Conservation (phyloP, 2,888 invertebrate species). For the Caenorhabditis becei region DNA sequence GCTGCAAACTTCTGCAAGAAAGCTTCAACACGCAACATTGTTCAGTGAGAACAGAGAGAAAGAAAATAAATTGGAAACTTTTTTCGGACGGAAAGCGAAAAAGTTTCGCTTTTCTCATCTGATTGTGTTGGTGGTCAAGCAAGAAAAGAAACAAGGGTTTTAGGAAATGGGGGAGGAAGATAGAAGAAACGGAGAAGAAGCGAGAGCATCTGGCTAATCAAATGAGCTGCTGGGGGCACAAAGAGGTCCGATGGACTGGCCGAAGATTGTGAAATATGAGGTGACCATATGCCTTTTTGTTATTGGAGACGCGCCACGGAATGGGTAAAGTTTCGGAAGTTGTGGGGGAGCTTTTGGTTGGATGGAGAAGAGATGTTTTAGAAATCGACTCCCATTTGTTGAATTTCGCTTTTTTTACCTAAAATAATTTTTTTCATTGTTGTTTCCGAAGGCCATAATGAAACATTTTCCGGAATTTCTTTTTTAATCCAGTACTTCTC, state of each 20-base stretch:
- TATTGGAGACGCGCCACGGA: not conserved
- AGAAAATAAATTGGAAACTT: too few species aligned
- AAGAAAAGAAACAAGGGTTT: slow-evolving; percentile 7
- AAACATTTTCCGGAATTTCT: too few species aligned
- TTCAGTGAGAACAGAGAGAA: not conserved
- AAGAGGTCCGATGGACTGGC: slow-evolving; percentile 13
- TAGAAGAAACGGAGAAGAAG: not conserved
- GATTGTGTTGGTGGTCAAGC: slow-evolving; percentile 19
- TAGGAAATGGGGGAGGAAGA: slow-evolving; percentile 4
- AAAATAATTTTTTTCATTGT: too few species aligned
- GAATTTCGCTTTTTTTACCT: too few species aligned
- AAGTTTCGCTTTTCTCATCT: slow-evolving; percentile 11
- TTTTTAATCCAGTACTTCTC: too few species aligned
- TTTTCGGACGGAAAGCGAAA: slow-evolving; percentile 21
- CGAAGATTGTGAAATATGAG: slow-evolving; percentile 44
- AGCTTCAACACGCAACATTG: too few species aligned
- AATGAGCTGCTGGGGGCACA: slow-evolving; percentile 18
- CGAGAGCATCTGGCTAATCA: slow-evolving; percentile 60
- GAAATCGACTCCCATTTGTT: too few species aligned
- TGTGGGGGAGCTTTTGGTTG: not conserved
- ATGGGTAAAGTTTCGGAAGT: not conserved
- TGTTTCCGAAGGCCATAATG: too few species aligned
- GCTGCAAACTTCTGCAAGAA: too few species aligned
- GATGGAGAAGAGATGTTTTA: not conserved
- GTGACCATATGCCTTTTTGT: slow-evolving; percentile 42